phyloP scores from a whole-genome alignment of 2,888 invertebrate genomes.

The Axea sp. region DNA sequence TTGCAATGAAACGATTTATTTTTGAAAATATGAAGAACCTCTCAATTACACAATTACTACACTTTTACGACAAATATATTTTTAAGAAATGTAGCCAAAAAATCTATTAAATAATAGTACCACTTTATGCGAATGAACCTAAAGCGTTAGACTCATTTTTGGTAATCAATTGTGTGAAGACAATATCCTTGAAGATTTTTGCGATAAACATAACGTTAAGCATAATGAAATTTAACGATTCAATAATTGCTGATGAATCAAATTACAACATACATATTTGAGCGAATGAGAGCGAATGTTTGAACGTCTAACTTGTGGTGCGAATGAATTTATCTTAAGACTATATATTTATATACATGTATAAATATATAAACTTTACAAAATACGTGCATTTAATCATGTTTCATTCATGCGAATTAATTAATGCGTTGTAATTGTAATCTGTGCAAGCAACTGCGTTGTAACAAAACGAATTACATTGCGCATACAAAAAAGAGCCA shows the following conservation, averaged over 20 bases:
- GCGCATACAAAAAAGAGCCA: too few species aligned
- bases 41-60: slow-evolving; percentile 2
- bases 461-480: too few species aligned
- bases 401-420: slow-evolving; percentile 47
- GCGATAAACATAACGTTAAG: slow-evolving; percentile 40
- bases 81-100: slow-evolving; percentile 37
- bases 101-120: slow-evolving; percentile 17
- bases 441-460: not conserved
- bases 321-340: slow-evolving; percentile 28
- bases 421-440: slow-evolving; percentile 31
- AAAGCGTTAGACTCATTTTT: not conserved
- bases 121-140: slow-evolving; percentile 8
- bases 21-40: slow-evolving; percentile 20
- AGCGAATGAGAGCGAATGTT: slow-evolving; percentile 3
- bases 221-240: slow-evolving; percentile 21
- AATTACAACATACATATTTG: slow-evolving; percentile 15
- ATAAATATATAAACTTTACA: slow-evolving; percentile 24
- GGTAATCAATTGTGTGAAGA: slow-evolving; percentile 40
- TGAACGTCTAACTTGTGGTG: slow-evolving; percentile 10
- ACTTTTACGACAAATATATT: too few species aligned
- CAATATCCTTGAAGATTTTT: slow-evolving; percentile 36
- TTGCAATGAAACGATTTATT: slow-evolving; percentile 11
- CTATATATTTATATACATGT: slow-evolving; percentile 36
- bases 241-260: slow-evolving; percentile 31
- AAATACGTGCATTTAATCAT: slow-evolving; percentile 38